phyloP scores from a whole-genome alignment of 2,888 invertebrate species.

The Anagyrus pseudococci region DNA sequence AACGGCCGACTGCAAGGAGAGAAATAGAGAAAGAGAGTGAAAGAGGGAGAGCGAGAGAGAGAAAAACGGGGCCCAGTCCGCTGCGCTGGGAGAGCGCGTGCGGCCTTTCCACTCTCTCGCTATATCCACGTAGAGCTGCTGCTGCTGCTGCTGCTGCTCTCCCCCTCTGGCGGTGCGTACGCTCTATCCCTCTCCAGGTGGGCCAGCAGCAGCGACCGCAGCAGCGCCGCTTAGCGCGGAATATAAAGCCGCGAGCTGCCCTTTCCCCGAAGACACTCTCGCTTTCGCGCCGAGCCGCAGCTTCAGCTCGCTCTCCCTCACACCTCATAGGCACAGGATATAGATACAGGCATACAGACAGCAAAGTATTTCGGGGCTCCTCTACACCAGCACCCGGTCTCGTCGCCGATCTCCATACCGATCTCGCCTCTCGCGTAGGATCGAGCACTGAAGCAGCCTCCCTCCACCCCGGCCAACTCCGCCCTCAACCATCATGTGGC shows the following conservation, averaged over 20 bases:
- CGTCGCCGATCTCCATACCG: background rate
- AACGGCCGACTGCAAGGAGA: background rate
- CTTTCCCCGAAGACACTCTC: slow-evolving; percentile 40
- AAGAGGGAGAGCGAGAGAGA: too few species aligned
- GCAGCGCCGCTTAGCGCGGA: slow-evolving; percentile 3
- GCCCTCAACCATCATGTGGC: slow-evolving; percentile 23
- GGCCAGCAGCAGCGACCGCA: slow-evolving; percentile 2
- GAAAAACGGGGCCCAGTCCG: background rate
- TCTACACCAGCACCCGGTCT: background rate
- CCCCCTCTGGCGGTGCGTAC: background rate
- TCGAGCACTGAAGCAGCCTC: too few species aligned
- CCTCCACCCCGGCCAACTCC: too few species aligned
- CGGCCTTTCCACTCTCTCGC: background rate
- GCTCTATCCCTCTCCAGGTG: background rate
- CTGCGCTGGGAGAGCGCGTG: background rate
- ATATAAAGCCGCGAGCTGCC: slow-evolving; percentile 32
- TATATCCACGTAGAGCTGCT: background rate
- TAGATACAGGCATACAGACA: background rate
- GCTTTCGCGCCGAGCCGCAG: slow-evolving; percentile 10
- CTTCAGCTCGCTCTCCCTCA: background rate
- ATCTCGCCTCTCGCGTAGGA: background rate
- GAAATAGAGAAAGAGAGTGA: too few species aligned
- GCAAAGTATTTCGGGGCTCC: background rate
- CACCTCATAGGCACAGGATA: too few species aligned
- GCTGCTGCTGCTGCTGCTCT: background rate